These are phyloP conservation scores for Thelaira solivaga DNA, from an alignment of 2,888 invertebrate species.

Conservation along the genomic window DNA sequence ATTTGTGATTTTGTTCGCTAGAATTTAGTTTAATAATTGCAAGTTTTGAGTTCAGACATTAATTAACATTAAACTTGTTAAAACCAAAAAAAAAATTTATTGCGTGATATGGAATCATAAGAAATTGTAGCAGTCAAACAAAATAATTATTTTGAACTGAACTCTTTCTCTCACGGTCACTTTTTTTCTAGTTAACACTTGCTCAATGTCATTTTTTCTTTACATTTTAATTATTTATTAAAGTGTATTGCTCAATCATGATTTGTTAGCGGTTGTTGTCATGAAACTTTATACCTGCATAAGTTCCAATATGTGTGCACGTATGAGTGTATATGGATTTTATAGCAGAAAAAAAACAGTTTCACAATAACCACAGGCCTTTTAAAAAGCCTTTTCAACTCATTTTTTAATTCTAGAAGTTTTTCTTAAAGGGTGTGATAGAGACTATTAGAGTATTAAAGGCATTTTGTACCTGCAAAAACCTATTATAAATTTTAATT, in stretches of 20 bases:
- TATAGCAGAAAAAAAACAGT: too few relatives aligned
- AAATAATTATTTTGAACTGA: conserved; percentile 11
- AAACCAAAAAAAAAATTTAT: conserved; percentile 1
- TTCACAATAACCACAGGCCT: too few relatives aligned
- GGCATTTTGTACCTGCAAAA: too few relatives aligned
- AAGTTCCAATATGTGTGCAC: too few relatives aligned
- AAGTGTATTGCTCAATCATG: background rate
- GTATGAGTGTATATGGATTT: too few relatives aligned
- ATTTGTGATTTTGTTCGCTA: too few relatives aligned
- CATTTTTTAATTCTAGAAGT: too few relatives aligned
- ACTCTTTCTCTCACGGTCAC: background rate
- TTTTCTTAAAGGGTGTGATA: too few relatives aligned
- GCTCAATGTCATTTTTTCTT: background rate
- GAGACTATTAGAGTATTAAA: too few relatives aligned
- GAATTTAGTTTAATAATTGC: background rate
- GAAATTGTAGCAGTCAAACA: background rate
- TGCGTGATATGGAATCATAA: conserved; percentile 32
- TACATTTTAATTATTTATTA: conserved; percentile 12
- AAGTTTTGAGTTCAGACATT: background rate
- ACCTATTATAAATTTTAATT: too few relatives aligned
- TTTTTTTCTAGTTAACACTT: background rate
- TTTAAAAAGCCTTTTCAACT: too few relatives aligned
- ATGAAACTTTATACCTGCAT: too few relatives aligned
- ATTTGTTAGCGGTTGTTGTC: background rate
- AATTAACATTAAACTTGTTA: background rate